Base-by-base conservation (phyloP, 2,113 vertebrate genomes). In the Aix galericulata region DNA sequence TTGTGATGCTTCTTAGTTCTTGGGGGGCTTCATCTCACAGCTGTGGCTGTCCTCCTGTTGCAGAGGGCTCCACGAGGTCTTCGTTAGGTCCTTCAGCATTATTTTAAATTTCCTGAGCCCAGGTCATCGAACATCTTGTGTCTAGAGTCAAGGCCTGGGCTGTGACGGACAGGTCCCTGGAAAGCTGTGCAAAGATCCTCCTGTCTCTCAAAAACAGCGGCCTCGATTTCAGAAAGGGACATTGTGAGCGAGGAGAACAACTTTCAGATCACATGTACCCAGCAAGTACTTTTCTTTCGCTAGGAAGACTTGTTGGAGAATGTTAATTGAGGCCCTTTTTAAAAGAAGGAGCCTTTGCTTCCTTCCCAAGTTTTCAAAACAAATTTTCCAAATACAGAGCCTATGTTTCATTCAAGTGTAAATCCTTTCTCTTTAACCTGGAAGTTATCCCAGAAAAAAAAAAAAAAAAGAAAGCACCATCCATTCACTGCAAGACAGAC, bases 371-470 rank as follows among this genome's bases (percentile, higher is more conserved):
- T 96, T 96, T 96, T 92, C 95, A 97, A 96, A 97, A 95, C 79
- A 94, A 40, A 92, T 89, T 95, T 84, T 96, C 91, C 91, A 94
- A 95, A 73, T 91, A 91, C 91, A 94, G 91, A 92, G 92, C 58
- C 86, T 89, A 68, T 79, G 92, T 82, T 96, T 96, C 86, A 96
- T 96, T 97, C 94, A 95, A 96, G 95, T 97, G 95, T 88, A 95
- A 95, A 93, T 95, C 85, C 81, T 97, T 96, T 96, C 95, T 96
- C 91, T 95, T 95, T 94, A 92, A 95, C 94, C 96, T 95, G 96
- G 96, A 97, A 93, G 87, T 91, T 96, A 88, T 96, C 96, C 95
- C 89, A 92, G 96, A 91, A 88, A 46, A 62, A 50, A 94, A 92
- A 95, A 87, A 88, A 34, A 12, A 40, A 38, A 38, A 60, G n/a